These are phyloP conservation scores for Lampropteryx suffumata DNA, from an alignment of 2,888 invertebrate genomes.

Conservation along the genomic window DNA sequence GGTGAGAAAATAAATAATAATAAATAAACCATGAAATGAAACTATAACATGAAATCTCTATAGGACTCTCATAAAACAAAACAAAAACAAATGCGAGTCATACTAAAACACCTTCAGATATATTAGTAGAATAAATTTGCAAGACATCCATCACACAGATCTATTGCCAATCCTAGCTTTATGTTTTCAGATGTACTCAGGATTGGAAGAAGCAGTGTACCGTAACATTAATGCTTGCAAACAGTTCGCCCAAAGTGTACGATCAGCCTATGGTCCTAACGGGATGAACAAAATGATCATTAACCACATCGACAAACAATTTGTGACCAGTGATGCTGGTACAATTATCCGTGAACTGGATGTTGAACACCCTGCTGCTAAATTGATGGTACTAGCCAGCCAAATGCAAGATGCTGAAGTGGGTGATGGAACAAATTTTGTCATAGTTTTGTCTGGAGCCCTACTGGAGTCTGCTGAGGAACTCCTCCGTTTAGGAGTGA, in stretches of 20 bases:
- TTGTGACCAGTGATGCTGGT: conserved; percentile 99
- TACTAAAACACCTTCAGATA: too few species aligned
- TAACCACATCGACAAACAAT: conserved; percentile 98
- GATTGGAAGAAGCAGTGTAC: conserved; percentile 98
- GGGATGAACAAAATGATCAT: conserved; percentile 99
- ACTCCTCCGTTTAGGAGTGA: conserved; percentile 95
- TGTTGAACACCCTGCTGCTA: conserved; percentile 99
- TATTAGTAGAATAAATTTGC: too few species aligned
- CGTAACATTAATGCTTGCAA: conserved; percentile 98
- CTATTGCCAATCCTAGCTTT: not conserved
- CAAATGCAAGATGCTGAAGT: conserved; percentile 99
- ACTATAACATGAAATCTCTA: too few species aligned
- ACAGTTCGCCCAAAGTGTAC: conserved; percentile 95
- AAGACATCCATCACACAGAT: too few species aligned
- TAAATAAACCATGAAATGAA: too few species aligned
- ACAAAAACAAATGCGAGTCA: too few species aligned
- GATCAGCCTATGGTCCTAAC: conserved; percentile 98
- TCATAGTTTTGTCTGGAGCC: conserved; percentile 96
- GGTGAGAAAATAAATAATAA: too few species aligned
- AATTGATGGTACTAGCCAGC: conserved; percentile 96
- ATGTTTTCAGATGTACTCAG: conserved; percentile 87
- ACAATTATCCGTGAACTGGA: conserved; percentile 98
- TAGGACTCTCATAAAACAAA: too few species aligned
- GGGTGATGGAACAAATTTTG: conserved; percentile 99
- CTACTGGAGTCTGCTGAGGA: conserved; percentile 96